Conservation (phyloP, 1,140 invertebrate species). For the Penaeus japonicus region DNA sequence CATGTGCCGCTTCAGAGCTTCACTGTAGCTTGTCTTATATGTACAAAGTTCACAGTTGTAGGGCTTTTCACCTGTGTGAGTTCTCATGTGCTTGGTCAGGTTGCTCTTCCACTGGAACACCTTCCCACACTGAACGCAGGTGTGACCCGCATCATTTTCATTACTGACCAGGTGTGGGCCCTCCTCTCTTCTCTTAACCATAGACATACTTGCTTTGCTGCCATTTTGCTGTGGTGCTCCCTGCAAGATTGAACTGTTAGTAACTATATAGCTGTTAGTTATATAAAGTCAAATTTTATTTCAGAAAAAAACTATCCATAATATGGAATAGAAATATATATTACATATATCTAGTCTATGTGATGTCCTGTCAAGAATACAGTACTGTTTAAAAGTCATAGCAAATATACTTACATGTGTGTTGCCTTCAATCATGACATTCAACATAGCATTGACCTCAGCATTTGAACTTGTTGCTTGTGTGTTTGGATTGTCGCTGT, state of each 20-base stretch:
- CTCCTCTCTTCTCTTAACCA: neutral
- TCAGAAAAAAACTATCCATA: too few species aligned
- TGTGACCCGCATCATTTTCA: neutral
- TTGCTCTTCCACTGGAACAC: constrained; percentile 42
- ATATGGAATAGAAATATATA: too few species aligned
- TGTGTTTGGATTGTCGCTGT: neutral
- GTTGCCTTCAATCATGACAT: constrained; percentile 43
- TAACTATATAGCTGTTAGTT: too few species aligned
- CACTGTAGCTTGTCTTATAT: constrained; percentile 46
- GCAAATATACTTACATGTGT: constrained; percentile 23
- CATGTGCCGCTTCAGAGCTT: constrained; percentile 36
- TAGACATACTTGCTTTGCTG: neutral
- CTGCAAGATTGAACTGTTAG: too few species aligned
- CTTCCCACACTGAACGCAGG: constrained; percentile 22
- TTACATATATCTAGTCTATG: too few species aligned
- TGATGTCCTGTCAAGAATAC: too few species aligned
- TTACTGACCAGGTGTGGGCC: too few species aligned
- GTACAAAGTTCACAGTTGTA: constrained; percentile 32
- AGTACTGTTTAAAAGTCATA: too few species aligned
- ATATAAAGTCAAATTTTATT: too few species aligned
- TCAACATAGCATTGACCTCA: constrained; percentile 32
- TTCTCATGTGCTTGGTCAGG: constrained; percentile 45
- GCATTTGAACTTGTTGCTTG: constrained; percentile 23
- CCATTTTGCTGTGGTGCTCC: neutral
- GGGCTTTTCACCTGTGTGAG: constrained; percentile 40